Conservation (phyloP, 1,140 invertebrate species). For the Rhizoglyphus robini region DNA sequence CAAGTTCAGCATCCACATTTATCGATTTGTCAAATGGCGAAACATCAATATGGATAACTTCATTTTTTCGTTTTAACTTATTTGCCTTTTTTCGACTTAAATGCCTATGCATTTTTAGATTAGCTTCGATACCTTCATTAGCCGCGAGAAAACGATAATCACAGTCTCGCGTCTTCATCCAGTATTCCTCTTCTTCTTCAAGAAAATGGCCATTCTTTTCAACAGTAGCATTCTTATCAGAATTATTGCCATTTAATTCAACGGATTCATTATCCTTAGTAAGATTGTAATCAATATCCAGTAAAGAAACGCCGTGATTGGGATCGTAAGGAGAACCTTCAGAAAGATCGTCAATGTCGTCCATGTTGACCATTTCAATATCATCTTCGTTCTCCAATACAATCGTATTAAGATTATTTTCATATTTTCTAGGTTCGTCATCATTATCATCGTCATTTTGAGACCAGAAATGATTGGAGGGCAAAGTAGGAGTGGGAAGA, state of each 20-base stretch:
- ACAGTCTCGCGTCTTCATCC: background rate
- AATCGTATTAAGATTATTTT: background rate
- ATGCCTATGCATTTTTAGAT: background rate
- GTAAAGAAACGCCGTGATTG: background rate
- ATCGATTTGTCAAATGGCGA: background rate
- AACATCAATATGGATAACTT: background rate
- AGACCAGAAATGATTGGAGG: too few relatives aligned
- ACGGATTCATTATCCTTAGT: background rate
- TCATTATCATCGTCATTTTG: background rate
- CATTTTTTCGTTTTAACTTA: background rate
- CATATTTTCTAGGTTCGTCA: background rate
- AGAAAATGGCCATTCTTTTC: background rate
- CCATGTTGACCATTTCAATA: background rate
- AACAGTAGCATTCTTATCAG: background rate
- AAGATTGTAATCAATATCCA: background rate
- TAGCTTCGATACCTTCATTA: background rate
- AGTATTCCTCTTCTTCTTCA: background rate
- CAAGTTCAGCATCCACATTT: background rate
- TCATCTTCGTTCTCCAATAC: background rate
- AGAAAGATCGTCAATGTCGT: background rate
- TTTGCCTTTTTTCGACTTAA: constrained; percentile 3
- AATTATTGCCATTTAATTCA: background rate
- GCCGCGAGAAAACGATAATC: background rate
- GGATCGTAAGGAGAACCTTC: background rate
- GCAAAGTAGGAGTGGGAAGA: too few relatives aligned